Evolutionary conservation across 2,113 vertebrate species (phyloP), one percentile per base, ranked within the genome.

Genomic region (Solenodon paradoxus): DNA sequence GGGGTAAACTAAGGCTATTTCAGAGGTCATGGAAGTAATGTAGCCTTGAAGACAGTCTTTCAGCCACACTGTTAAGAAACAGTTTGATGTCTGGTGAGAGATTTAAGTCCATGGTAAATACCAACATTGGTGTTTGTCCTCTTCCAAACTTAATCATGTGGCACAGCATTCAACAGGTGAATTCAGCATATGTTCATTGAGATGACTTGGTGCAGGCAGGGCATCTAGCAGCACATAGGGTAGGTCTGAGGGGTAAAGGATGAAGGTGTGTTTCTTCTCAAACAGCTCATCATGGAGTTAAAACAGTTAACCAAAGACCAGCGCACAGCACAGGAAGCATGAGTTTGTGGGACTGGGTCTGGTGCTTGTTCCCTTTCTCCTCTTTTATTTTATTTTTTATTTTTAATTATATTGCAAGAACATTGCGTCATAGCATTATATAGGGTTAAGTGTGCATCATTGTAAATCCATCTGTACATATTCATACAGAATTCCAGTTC

Each of bases 11-110:
- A 28, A 57, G 77, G 51, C 24, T 22, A 57, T 19, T n/a, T 19
- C 61, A 83, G 80, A 77, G 12, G 57, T 51, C 86, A 35, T 7
- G 53, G 80, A 94, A 55, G 35, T 88, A 66, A 53, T 38, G 15
- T 26, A 55, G 30, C 3, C 11, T n/a, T 40, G 26, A 92, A 9
- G 72, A 71, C 8, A 35, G 32, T 80, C 24, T 85, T 57, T 75
- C 51, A 4, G 28, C 28, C 61, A 32, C 66, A 49, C n/a, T 59
- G 24, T 19, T 30, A 40, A 86, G 63, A 77, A 90, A 82, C 13
- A 47, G 17, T 74, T 88, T n/a, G 78, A 35, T 42, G 7, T 9
- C 28, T 57, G 57, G 20, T 22, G 20, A 35, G 53, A 26, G 11
- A 84, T 92, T 83, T 75, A 51, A 38, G 49, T 30, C 12, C 32